Evolutionary conservation across 2,888 invertebrate species (phyloP).

Genomic region (Drosophila borborema): DNA sequence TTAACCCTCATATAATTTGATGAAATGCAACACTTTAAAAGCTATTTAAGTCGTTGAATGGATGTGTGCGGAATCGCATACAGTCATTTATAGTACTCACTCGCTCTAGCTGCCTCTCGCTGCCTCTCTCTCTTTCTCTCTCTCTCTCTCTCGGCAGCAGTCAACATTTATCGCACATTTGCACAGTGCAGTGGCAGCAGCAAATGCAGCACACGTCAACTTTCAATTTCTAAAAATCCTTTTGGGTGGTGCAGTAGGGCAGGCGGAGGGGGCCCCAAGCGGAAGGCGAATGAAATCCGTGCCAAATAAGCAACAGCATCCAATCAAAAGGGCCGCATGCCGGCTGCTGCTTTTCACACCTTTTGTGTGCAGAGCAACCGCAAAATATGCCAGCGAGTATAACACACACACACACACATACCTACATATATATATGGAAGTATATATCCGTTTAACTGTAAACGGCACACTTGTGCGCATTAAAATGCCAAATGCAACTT

Average conservation of each 20-base stretch:
- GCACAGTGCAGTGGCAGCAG: conserved; percentile 28
- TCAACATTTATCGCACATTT: conserved; percentile 64
- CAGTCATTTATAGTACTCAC: conserved; percentile 22
- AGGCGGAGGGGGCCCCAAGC: neutral
- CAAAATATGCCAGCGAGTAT: conserved; percentile 50
- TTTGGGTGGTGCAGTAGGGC: neutral
- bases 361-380: conserved; percentile 55
- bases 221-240: conserved; percentile 59
- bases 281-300: conserved; percentile 58
- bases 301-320: conserved; percentile 64
- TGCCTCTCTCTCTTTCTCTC: neutral
- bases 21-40: conserved; percentile 2
- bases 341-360: conserved; percentile 56
- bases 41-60: conserved; percentile 16
- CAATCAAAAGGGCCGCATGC: conserved; percentile 52
- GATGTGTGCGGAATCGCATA: neutral
- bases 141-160: neutral
- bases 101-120: neutral
- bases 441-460: conserved; percentile 32
- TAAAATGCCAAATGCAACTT: conserved; percentile 32
- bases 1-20: neutral
- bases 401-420: conserved; percentile 6
- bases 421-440: neutral
- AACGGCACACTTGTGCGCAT: conserved; percentile 38
- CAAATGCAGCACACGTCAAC: conserved; percentile 38